These are phyloP conservation scores for Patella pellucida DNA, from an alignment of 2,888 invertebrate genomes.

Conservation along the genomic window DNA sequence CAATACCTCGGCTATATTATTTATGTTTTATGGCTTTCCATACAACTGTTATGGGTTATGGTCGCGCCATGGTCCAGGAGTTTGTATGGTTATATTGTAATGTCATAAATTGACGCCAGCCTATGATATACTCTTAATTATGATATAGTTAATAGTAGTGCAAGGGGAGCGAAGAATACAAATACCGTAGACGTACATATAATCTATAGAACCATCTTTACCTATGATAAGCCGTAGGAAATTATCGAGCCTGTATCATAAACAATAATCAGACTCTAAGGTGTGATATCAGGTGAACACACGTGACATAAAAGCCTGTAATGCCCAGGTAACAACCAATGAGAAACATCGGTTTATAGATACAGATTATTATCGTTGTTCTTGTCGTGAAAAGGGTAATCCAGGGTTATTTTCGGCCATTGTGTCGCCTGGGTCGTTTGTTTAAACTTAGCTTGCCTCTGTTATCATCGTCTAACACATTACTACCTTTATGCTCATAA, in stretches of 20 bases:
- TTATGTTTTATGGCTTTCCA: no score
- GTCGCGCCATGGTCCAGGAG: no score
- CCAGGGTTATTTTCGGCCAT: neutral
- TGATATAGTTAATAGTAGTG: no score
- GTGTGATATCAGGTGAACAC: neutral
- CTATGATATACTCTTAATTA: no score
- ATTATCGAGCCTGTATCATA: neutral
- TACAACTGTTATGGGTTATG: no score
- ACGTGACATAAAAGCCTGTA: constrained; percentile 7
- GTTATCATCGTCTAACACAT: neutral
- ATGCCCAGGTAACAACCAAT: neutral
- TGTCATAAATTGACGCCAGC: no score
- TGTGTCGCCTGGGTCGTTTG: neutral
- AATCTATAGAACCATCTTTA: neutral
- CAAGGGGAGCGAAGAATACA: no score
- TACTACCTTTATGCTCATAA: neutral
- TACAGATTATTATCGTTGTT: neutral
- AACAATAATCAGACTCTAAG: constrained; percentile 9
- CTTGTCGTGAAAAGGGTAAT: constrained; percentile 9
- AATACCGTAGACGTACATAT: neutral
- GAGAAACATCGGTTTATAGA: neutral
- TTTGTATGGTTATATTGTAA: no score
- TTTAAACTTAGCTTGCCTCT: neutral
- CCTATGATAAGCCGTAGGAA: neutral
- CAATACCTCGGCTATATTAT: no score